Evolutionary conservation across 1,140 invertebrate genomes (phyloP), one percentile per base, ranked within the genome.

Genomic region (Cydia splendana): DNA sequence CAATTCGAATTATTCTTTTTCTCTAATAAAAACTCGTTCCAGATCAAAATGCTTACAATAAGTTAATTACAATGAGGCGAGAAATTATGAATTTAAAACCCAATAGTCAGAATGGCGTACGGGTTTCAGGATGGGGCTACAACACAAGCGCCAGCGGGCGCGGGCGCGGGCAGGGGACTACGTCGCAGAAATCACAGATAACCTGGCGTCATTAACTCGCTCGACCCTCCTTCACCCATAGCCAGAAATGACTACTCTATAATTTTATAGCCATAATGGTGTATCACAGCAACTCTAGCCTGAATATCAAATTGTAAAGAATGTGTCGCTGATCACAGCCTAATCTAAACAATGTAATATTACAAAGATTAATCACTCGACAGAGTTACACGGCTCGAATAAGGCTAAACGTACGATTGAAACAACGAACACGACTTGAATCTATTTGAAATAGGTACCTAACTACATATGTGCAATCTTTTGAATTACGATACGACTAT

Each of bases 231-330:
- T 77, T 79, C 81, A 81, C 77, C 79, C 75, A 81, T 83, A 81
- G 82, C 76, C 83, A 84, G 84, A 83, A 80, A 82, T 81, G 84
- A 85, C 85, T 85, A 85, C 79, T 79, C 75, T 85, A 87, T 87
- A 87, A 83, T 82, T 88, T 9, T 88, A 91, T 91, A 91, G 90
- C 89, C 91, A 92, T 84, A 92, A 92, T 88, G 82, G 84, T 90
- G 89, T 93, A 92, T 93, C 91, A 93, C 91, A 93, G 91, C 87
- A 91, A 91, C 89, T 92, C 90, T 93, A 93, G 91, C 91, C 83
- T 93, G 89, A 88, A 88, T 92, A 86, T 90, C 81, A 88, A 90
- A 88, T 90, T 88, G 85, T 88, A 87, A 88, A 89, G 87, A 89
- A 87, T 86, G 83, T 88, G 83, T 85, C 79, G 86, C 87, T 88